Conservation (phyloP, 1,140 invertebrate species). For the Ptiloglossa arizonensis region DNA sequence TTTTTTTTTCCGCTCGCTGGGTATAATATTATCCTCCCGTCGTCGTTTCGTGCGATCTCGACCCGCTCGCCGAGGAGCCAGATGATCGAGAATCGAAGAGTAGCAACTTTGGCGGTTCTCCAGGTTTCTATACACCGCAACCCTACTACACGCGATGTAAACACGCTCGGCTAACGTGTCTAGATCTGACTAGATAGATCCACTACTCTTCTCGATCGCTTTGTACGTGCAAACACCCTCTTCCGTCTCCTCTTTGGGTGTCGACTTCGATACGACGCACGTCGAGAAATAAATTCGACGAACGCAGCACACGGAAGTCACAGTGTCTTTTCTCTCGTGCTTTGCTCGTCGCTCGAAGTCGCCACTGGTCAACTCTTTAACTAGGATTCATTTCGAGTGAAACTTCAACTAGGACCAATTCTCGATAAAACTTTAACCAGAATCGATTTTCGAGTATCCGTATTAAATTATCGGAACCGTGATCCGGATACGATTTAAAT, state of each 20-base stretch:
- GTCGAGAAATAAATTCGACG: background rate
- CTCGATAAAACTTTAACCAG: too few species aligned
- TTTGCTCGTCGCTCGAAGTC: background rate
- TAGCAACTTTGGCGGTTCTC: constrained; percentile 25
- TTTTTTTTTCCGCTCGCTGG: too few species aligned
- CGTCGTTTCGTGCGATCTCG: too few species aligned
- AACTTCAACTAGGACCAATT: too few species aligned
- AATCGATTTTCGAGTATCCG: too few species aligned
- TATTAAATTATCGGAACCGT: too few species aligned
- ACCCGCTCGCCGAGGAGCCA: background rate
- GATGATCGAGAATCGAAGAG: constrained; percentile 23
- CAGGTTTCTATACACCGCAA: constrained; percentile 11
- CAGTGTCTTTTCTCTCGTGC: too few species aligned
- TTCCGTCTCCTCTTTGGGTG: background rate
- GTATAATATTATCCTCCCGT: too few species aligned
- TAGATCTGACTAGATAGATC: constrained; percentile 53
- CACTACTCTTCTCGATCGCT: constrained; percentile 8
- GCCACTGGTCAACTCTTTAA: background rate
- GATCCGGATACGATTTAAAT: too few species aligned
- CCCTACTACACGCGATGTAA: constrained; percentile 18
- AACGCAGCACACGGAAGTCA: too few species aligned
- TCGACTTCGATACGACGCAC: background rate
- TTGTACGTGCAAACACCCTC: too few species aligned
- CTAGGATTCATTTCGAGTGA: too few species aligned
- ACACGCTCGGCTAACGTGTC: constrained; percentile 7